Conservation (phyloP, 1,140 invertebrate species). For the Zophobas morio region DNA sequence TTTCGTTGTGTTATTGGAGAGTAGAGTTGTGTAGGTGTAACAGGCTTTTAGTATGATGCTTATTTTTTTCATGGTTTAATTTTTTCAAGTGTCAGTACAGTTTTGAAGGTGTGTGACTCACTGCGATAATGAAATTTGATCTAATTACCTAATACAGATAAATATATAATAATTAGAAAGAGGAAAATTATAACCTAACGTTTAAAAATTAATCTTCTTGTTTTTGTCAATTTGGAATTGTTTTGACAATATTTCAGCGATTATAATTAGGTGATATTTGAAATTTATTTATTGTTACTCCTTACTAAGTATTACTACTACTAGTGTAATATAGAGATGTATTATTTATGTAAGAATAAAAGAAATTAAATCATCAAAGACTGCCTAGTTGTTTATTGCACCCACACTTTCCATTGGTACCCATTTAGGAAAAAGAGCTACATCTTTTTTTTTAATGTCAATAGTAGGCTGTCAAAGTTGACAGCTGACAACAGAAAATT, state of each 20-base stretch:
- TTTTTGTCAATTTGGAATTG: neutral
- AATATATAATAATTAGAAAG: neutral
- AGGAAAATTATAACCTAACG: constrained; percentile 20
- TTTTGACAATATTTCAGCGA: neutral
- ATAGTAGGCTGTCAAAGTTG: no score
- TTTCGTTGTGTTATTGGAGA: constrained; percentile 17
- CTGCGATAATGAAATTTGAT: constrained; percentile 5
- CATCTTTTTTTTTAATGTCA: no score
- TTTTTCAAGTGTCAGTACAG: neutral
- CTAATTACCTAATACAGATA: constrained; percentile 13
- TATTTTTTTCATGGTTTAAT: neutral
- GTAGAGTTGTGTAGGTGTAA: neutral
- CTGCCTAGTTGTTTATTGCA: neutral
- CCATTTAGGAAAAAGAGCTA: neutral
- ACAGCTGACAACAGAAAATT: no score
- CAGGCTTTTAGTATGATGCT: neutral
- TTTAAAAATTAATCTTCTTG: constrained; percentile 6
- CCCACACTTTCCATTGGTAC: neutral
- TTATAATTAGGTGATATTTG: constrained; percentile 14
- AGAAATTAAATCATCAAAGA: constrained; percentile 4
- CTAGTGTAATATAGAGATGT: constrained; percentile 36
- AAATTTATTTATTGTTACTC: constrained; percentile 41
- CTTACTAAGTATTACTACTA: constrained; percentile 43
- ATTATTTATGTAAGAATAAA: constrained; percentile 43
- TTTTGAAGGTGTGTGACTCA: constrained; percentile 9